Evolutionary conservation across 2,888 invertebrate genomes (phyloP).

Genomic region (Syrista parreyssii): DNA sequence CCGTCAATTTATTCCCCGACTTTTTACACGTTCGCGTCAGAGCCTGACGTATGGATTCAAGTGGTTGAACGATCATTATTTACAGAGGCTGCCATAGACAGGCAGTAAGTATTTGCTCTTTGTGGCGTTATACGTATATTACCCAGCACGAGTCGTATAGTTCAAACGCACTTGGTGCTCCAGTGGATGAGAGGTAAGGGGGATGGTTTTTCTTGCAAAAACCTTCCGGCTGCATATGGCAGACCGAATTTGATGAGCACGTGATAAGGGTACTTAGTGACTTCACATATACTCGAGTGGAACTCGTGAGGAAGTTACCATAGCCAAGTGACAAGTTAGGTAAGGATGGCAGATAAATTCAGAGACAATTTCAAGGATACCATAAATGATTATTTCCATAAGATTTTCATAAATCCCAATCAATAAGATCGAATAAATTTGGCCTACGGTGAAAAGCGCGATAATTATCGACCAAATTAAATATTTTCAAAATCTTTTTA

Average conservation of each 20-base stretch:
- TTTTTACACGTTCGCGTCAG: neutral
- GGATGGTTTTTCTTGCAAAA: neutral
- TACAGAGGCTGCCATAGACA: constrained; percentile 43
- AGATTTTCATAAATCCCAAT: too few relatives aligned
- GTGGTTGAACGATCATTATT: constrained; percentile 39
- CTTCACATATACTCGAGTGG: neutral
- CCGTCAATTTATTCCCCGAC: neutral
- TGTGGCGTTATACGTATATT: too few relatives aligned
- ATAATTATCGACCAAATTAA: too few relatives aligned
- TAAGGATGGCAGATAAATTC: too few relatives aligned
- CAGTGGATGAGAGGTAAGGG: neutral
- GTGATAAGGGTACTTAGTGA: constrained; percentile 23
- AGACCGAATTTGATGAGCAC: constrained; percentile 25
- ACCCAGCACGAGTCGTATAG: neutral
- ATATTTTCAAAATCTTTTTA: too few relatives aligned
- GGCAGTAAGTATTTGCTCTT: constrained; percentile 13
- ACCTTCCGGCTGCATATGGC: constrained; percentile 23
- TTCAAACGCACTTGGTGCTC: constrained; percentile 7
- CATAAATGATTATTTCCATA: too few relatives aligned
- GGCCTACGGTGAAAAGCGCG: too few relatives aligned
- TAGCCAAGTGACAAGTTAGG: neutral
- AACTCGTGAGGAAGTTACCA: too few relatives aligned
- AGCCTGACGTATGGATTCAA: neutral
- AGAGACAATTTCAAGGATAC: too few relatives aligned
- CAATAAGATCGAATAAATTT: too few relatives aligned